Evolutionary conservation across 2,797 vertebrate species (phyloP).

Genomic region (Cuculus canorus): DNA sequence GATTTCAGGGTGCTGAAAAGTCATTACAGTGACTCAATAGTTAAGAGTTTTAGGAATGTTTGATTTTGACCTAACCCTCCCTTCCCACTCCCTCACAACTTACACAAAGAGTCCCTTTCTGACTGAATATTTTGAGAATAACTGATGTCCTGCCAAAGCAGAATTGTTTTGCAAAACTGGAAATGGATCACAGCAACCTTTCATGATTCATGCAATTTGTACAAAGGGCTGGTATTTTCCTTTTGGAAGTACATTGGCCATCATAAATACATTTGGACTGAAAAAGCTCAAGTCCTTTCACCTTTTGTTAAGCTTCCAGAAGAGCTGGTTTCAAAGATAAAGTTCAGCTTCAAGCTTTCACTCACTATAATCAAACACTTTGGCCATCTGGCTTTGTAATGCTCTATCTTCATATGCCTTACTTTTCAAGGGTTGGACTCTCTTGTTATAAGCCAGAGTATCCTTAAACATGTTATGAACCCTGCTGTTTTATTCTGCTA

Average conservation of each 20-base stretch:
- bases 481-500: not conserved
- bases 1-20: slow-evolving; percentile 20
- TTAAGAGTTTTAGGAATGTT: slow-evolving; percentile 48
- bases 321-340: slow-evolving; percentile 12
- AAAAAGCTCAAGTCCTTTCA: slow-evolving; percentile 37
- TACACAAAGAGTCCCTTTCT: slow-evolving; percentile 25
- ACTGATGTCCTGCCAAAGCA: slow-evolving; percentile 61
- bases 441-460: not conserved
- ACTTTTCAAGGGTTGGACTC: not conserved
- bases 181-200: slow-evolving; percentile 59
- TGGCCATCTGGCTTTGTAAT: not conserved
- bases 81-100: slow-evolving; percentile 9
- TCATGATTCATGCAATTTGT: slow-evolving; percentile 8
- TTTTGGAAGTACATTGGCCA: slow-evolving; percentile 36
- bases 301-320: slow-evolving; percentile 16
- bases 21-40: slow-evolving; percentile 25
- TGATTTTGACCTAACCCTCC: slow-evolving; percentile 31
- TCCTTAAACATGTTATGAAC: not conserved
- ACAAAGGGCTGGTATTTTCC: slow-evolving; percentile 40
- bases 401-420: not conserved
- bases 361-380: not conserved
- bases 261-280: slow-evolving; percentile 16
- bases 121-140: slow-evolving; percentile 31
- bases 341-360: not conserved
- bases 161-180: slow-evolving; percentile 59